Conservation (phyloP, 1,140 invertebrate species). For the Chionoecetes opilio region DNA sequence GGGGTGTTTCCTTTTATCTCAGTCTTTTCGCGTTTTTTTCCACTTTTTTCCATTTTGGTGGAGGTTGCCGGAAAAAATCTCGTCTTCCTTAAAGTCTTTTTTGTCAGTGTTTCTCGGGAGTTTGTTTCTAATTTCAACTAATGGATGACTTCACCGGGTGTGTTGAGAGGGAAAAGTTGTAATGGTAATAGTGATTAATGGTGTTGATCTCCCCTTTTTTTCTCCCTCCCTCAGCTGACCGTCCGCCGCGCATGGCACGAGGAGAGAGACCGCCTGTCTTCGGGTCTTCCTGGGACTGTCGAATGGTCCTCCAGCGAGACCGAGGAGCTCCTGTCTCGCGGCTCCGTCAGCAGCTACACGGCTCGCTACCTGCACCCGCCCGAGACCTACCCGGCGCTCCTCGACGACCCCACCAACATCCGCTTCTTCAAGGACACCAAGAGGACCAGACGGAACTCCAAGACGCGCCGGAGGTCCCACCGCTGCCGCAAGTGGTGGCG, state of each 20-base stretch:
- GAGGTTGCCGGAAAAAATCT: too few relatives aligned
- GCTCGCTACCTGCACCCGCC: constrained; percentile 96
- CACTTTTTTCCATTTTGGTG: too few relatives aligned
- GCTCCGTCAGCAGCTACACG: constrained; percentile 92
- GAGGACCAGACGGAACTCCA: constrained; percentile 73
- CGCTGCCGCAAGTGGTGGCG: constrained; percentile 76
- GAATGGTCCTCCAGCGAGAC: constrained; percentile 89
- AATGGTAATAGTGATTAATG: neutral
- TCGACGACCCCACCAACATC: constrained; percentile 98
- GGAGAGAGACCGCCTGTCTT: constrained; percentile 91
- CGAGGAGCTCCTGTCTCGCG: constrained; percentile 94
- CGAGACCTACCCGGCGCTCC: constrained; percentile 93
- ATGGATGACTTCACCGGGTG: too few relatives aligned
- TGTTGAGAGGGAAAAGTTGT: neutral
- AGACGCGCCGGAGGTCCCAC: constrained; percentile 72
- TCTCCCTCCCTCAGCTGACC: constrained; percentile 85
- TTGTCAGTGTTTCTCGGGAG: neutral
- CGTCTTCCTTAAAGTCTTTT: neutral
- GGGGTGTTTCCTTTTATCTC: too few relatives aligned
- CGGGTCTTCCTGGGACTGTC: constrained; percentile 89
- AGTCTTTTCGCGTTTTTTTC: too few relatives aligned
- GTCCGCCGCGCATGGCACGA: constrained; percentile 95
- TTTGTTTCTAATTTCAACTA: neutral
- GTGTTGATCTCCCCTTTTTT: neutral
- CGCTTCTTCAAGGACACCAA: constrained; percentile 90